Evolutionary conservation across 2,113 vertebrate species (phyloP).

Genomic region (Glareola pratincola): DNA sequence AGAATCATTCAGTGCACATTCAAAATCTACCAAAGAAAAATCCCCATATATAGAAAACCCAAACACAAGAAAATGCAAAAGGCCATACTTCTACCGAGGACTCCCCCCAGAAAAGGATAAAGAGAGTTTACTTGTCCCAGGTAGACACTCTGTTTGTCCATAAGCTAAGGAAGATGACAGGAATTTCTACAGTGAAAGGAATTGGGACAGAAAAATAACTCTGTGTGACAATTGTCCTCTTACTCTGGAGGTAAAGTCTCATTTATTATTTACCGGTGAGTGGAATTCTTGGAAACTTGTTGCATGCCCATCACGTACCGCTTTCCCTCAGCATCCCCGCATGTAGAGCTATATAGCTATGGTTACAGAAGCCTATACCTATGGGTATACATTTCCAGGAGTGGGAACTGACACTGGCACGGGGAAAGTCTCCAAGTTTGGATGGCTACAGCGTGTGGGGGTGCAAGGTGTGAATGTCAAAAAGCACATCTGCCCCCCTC

Average conservation of each 20-base stretch:
- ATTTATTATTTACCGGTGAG: neutral
- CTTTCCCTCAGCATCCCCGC: neutral
- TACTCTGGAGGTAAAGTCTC: neutral
- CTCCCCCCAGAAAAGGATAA: neutral
- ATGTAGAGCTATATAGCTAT: neutral
- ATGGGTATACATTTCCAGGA: neutral
- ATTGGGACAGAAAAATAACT: neutral
- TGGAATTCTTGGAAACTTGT: neutral
- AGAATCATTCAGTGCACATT: neutral
- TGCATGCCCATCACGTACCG: fast-evolving
- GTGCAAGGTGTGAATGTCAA: neutral
- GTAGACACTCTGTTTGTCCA: neutral
- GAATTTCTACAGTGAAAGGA: neutral
- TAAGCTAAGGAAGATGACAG: neutral
- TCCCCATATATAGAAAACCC: neutral
- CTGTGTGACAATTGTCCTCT: neutral
- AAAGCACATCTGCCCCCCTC: neutral
- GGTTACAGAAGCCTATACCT: neutral
- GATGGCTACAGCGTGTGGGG: neutral
- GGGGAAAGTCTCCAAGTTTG: neutral
- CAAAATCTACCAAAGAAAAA: neutral
- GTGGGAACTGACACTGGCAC: neutral
- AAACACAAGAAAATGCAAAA: neutral
- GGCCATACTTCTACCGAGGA: neutral
- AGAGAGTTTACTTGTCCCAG: neutral